phyloP scores from a whole-genome alignment of 2,888 invertebrate species.

The Ethmia dodecea region DNA sequence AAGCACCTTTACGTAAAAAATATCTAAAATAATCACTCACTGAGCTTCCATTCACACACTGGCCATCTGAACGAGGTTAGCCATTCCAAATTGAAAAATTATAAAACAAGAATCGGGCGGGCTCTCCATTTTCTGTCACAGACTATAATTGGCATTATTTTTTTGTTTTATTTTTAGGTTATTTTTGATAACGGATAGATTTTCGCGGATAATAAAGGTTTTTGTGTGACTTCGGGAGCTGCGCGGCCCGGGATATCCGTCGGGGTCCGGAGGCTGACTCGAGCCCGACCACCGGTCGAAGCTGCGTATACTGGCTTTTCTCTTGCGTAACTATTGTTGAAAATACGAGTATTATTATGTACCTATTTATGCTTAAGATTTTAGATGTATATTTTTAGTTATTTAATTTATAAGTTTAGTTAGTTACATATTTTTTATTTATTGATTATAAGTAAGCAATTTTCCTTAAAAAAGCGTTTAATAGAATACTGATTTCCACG shows the following conservation, averaged over 20 bases:
- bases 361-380: too few relatives aligned
- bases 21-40: too few relatives aligned
- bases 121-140: conserved; percentile 26
- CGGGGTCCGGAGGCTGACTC: conserved; percentile 66
- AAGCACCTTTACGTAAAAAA: too few relatives aligned
- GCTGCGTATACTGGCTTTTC: conserved; percentile 61
- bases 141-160: too few relatives aligned
- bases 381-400: too few relatives aligned
- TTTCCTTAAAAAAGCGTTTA: too few relatives aligned
- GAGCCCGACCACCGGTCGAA: conserved; percentile 50
- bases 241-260: conserved; percentile 49
- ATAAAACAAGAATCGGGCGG: conserved; percentile 24
- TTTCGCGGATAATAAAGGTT: background rate
- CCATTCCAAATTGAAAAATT: conserved; percentile 41
- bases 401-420: too few relatives aligned
- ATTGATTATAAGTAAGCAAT: too few relatives aligned
- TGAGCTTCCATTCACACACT: conserved; percentile 43
- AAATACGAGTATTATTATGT: conserved; percentile 23
- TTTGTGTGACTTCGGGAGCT: background rate
- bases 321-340: conserved; percentile 72
- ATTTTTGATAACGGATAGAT: conserved; percentile 27
- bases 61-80: conserved; percentile 25
- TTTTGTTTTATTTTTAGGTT: conserved; percentile 25
- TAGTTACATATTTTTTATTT: too few relatives aligned
- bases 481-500: too few relatives aligned